phyloP scores from a whole-genome alignment of 2,797 vertebrate genomes.

The Schizothorax lantsangensis region DNA sequence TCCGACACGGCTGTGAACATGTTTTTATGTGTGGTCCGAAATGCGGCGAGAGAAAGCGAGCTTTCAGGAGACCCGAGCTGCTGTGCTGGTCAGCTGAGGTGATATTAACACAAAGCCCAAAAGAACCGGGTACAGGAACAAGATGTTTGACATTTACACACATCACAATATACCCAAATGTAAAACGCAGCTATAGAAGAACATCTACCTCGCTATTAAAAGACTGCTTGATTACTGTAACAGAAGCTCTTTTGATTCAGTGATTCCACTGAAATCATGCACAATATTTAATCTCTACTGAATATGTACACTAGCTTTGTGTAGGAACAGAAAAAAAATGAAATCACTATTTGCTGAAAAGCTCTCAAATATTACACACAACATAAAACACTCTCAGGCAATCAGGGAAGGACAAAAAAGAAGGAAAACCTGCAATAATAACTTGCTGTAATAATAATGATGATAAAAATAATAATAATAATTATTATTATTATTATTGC shows the following conservation, averaged over 20 bases:
- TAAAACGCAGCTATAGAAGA: neutral
- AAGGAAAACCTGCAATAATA: neutral
- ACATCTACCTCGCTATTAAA: neutral
- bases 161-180: neutral
- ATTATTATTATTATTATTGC: neutral
- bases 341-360: neutral
- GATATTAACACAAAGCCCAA: neutral
- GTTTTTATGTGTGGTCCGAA: constrained; percentile 49
- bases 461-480: neutral
- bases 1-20: constrained; percentile 28
- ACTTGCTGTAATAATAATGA: neutral
- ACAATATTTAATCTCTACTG: neutral
- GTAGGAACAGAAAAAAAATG: neutral
- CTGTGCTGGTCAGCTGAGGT: constrained; percentile 13
- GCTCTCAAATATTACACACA: neutral
- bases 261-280: neutral
- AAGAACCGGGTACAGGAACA: neutral
- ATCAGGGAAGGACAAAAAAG: neutral
- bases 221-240: neutral
- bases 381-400: neutral
- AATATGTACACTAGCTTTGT: neutral
- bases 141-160: constrained; percentile 23
- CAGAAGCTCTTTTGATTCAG: neutral
- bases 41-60: neutral
- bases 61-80: neutral